These are phyloP conservation scores for Aplysina aerophoba DNA, from an alignment of 37 sponge, comb jelly and placozoan genomes.

Conservation along the genomic window DNA sequence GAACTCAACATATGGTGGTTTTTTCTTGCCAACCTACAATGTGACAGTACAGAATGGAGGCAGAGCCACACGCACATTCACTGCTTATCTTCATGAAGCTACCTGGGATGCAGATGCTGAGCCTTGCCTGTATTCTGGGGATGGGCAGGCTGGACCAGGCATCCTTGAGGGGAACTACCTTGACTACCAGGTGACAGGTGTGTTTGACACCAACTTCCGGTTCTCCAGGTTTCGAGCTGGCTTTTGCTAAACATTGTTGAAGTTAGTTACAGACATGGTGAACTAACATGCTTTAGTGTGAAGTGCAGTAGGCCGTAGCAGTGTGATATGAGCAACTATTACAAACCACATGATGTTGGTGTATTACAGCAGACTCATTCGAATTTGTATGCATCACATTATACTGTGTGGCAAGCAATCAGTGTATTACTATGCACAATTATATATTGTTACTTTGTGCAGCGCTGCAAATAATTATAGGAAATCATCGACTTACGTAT, in stretches of 20 bases:
- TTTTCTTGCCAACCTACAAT: neutral
- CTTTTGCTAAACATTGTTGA: neutral
- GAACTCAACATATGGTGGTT: neutral
- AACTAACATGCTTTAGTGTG: no score
- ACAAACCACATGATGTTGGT: no score
- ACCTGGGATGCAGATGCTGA: neutral
- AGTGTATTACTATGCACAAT: no score
- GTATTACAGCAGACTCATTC: no score
- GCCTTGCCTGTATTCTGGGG: conserved; percentile 27
- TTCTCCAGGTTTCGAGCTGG: conserved; percentile 37
- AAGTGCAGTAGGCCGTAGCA: no score
- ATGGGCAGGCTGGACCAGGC: conserved; percentile 23
- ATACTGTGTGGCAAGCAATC: no score
- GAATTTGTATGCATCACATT: no score
- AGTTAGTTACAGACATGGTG: no score
- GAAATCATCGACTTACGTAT: no score
- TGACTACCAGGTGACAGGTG: conserved; percentile 17
- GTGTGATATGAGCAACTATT: no score
- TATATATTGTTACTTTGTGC: no score
- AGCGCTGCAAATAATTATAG: no score
- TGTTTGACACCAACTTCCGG: conserved; percentile 30
- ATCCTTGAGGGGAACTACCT: conserved; percentile 53
- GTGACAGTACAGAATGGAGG: neutral
- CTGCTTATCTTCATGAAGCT: neutral
- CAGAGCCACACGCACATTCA: neutral